Evolutionary conservation across 1,140 invertebrate genomes (phyloP).

Genomic region (Caenorhabditis latens): DNA sequence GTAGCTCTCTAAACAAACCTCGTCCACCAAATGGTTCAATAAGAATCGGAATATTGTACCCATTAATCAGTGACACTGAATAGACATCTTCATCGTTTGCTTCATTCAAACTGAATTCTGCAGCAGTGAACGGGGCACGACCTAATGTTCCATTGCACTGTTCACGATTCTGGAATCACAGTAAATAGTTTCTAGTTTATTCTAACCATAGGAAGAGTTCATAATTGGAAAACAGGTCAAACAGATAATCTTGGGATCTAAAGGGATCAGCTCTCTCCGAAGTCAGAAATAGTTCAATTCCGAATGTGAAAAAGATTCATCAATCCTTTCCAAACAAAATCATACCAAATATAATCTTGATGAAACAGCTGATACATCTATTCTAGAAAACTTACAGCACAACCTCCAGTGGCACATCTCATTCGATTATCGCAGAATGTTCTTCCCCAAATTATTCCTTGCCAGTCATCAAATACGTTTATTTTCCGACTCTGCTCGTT

Average conservation of each 20-base stretch:
- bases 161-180: constrained; percentile 3
- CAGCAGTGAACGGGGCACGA: constrained; percentile 8
- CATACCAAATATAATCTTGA: too few relatives aligned
- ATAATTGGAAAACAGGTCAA: too few relatives aligned
- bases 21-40: constrained; percentile 14
- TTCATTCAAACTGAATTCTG: constrained; percentile 24
- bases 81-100: constrained; percentile 6
- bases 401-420: constrained; percentile 25
- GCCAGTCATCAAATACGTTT: neutral
- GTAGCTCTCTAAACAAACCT: neutral
- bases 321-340: neutral
- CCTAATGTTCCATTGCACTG: constrained; percentile 7
- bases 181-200: neutral
- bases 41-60: constrained; percentile 17
- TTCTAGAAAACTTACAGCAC: neutral
- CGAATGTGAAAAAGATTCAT: too few relatives aligned
- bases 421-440: constrained; percentile 29
- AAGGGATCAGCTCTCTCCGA: too few relatives aligned
- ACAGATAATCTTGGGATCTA: too few relatives aligned
- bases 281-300: too few relatives aligned
- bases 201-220: too few relatives aligned
- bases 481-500: constrained; percentile 12
- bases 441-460: constrained; percentile 32
- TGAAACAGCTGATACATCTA: too few relatives aligned
- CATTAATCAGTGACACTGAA: constrained; percentile 8